Conservation (phyloP, 1,140 invertebrate genomes). For the Bradynema listronoti region DNA sequence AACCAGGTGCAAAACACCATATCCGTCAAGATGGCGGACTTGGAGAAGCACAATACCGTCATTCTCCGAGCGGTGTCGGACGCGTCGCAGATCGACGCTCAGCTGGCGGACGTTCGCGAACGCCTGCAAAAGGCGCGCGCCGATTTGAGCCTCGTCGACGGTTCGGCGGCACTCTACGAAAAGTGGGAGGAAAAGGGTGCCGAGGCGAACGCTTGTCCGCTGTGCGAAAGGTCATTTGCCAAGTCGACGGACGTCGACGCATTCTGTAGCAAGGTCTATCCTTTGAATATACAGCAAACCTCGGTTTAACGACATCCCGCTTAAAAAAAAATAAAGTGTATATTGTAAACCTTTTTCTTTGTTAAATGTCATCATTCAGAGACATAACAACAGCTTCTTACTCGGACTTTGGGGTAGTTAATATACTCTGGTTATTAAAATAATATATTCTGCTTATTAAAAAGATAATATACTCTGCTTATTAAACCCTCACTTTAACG, state of each 20-base stretch:
- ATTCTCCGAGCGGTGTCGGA: constrained; percentile 10
- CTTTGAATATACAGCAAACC: no score
- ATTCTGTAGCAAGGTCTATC: constrained; percentile 16
- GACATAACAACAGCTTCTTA: no score
- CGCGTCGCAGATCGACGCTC: constrained; percentile 9
- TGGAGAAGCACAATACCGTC: constrained; percentile 2
- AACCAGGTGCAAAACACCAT: not conserved
- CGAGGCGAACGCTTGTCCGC: constrained; percentile 17
- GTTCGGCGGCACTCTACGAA: constrained; percentile 17
- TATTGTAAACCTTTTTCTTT: no score
- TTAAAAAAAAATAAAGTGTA: no score
- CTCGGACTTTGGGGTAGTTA: no score
- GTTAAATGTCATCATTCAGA: no score
- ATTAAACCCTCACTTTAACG: no score
- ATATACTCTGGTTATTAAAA: no score
- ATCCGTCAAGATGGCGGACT: not conserved
- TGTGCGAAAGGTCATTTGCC: constrained; percentile 22
- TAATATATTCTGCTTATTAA: no score
- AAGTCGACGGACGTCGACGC: not conserved
- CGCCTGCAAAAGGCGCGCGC: constrained; percentile 14
- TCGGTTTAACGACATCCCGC: no score
- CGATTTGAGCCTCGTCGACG: constrained; percentile 23
- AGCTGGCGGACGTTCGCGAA: constrained; percentile 11
- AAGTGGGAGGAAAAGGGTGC: constrained; percentile 23
- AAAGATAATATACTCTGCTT: no score